Conservation (phyloP, 2,888 invertebrate genomes). For the Cremastinae sp. region DNA sequence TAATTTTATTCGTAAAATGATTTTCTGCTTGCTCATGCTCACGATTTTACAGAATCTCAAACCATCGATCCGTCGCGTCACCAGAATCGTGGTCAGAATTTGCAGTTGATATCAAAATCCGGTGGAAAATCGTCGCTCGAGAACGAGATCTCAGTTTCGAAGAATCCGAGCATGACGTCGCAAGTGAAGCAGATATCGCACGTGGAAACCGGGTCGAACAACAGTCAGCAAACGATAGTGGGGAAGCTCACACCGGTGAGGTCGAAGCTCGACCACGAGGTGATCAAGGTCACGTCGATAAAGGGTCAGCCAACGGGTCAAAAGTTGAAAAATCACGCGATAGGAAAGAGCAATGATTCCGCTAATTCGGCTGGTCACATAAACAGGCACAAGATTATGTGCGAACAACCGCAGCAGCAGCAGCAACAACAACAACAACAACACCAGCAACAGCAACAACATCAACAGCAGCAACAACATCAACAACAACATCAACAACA, state of each 20-base stretch:
- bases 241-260: constrained; percentile 68
- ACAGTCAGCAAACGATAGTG: constrained; percentile 63
- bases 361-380: constrained; percentile 59
- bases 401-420: constrained; percentile 56
- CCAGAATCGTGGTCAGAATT: constrained; percentile 63
- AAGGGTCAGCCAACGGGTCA: constrained; percentile 70
- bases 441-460: constrained; percentile 59
- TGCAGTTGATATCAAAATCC: constrained; percentile 66
- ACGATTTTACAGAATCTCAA: constrained; percentile 78
- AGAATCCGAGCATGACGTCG: constrained; percentile 41
- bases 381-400: constrained; percentile 70
- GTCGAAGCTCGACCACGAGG: constrained; percentile 67
- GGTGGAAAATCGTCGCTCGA: constrained; percentile 70
- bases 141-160: constrained; percentile 66
- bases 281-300: constrained; percentile 61
- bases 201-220: constrained; percentile 59
- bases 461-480: constrained; percentile 70
- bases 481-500: constrained; percentile 54
- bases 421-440: constrained; percentile 2
- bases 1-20: not conserved
- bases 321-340: constrained; percentile 75
- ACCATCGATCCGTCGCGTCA: constrained; percentile 73
- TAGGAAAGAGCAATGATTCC: constrained; percentile 67
- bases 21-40: not conserved
- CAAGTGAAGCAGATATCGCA: constrained; percentile 50